These are phyloP conservation scores for Melanotaenia pygmaea DNA, from an alignment of 2,797 vertebrate species.

Conservation along the genomic window DNA sequence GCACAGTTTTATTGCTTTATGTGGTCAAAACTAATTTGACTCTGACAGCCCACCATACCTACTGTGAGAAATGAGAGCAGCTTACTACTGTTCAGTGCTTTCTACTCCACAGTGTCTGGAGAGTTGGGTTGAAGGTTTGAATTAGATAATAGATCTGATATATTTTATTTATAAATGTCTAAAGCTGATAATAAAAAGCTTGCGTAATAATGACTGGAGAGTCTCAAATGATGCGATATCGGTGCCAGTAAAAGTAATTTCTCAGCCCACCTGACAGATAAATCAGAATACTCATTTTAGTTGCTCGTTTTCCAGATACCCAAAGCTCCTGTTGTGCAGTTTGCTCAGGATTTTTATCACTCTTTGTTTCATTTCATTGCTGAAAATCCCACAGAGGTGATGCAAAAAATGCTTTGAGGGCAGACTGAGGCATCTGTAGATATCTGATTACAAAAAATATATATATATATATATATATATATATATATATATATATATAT, in stretches of 20 bases:
- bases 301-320: not conserved
- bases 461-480: too few species aligned
- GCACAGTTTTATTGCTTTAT: not conserved
- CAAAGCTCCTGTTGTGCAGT: not conserved
- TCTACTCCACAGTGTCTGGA: not conserved
- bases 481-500: not conserved
- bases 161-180: not conserved
- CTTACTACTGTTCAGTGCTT: too few species aligned
- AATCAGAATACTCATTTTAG: not conserved
- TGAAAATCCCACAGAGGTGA: not conserved
- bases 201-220: too few species aligned
- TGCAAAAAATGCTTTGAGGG: not conserved
- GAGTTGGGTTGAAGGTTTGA: not conserved
- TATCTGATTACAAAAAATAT: not conserved
- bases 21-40: not conserved
- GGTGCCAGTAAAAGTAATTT: not conserved
- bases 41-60: not conserved
- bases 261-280: not conserved
- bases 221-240: not conserved
- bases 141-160: not conserved
- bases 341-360: not conserved
- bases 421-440: not conserved
- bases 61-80: too few species aligned
- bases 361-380: not conserved
- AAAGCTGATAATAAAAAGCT: not conserved